Percentiles rank a stretch among this genome's conserved stretches.
Evolutionary conservation across 2,888 invertebrate species (phyloP).

Genomic region (Liopterus haemorrhoidalis): DNA sequence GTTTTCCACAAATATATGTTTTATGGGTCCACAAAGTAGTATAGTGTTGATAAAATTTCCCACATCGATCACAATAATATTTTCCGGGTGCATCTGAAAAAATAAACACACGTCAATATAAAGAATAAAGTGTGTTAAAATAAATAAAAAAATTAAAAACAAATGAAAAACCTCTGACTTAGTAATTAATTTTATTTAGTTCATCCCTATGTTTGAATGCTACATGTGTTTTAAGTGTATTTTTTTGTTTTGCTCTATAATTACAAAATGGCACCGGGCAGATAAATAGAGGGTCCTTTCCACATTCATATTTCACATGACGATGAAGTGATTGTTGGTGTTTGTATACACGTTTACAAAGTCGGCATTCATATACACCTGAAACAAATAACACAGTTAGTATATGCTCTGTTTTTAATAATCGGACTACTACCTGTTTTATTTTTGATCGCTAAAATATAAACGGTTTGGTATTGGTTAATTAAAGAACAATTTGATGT

Average conservation of each 20-base stretch:
- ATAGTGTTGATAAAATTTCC: constrained; percentile 14
- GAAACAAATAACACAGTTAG: constrained; percentile 16
- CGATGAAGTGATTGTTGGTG: constrained; percentile 19
- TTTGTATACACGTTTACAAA: constrained; percentile 44
- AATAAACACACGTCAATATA: not conserved
- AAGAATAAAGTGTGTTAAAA: not conserved
- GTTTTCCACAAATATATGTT: constrained; percentile 43
- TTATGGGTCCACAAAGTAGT: constrained; percentile 32
- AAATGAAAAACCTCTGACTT: too few species aligned
- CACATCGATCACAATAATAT: constrained; percentile 9
- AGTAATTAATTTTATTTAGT: too few species aligned
- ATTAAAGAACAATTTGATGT: not conserved
- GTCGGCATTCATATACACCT: constrained; percentile 49
- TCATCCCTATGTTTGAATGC: constrained; percentile 11
- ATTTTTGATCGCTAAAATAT: too few species aligned
- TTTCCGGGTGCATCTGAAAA: not conserved
- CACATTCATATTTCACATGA: constrained; percentile 43
- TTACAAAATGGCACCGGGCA: constrained; percentile 32
- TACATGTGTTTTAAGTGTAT: constrained; percentile 19
- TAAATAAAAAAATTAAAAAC: too few species aligned
- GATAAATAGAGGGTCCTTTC: constrained; percentile 42
- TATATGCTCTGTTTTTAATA: constrained; percentile 1
- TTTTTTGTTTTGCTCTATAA: constrained; percentile 15
- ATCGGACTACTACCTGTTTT: too few species aligned
- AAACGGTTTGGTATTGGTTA: not conserved